Evolutionary conservation across 2,888 invertebrate species (phyloP).

Genomic region (Phragmatobia fuliginosa): DNA sequence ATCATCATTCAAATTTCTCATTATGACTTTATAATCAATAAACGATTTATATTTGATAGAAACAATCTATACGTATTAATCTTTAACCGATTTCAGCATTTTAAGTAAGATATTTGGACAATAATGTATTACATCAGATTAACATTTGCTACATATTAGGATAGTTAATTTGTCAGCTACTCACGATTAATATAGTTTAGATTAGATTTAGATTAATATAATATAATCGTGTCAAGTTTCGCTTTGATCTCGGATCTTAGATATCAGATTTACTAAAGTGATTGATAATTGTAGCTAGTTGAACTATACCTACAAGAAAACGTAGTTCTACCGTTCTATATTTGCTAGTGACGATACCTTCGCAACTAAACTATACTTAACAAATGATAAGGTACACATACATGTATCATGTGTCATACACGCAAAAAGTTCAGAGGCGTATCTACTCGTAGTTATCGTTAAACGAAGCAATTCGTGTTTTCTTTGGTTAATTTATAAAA

Average conservation of each 20-base stretch:
- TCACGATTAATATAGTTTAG: constrained; percentile 11
- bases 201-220: too few species aligned
- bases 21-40: not conserved
- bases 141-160: constrained; percentile 20
- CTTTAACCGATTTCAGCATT: constrained; percentile 15
- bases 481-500: not conserved
- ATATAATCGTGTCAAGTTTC: not conserved
- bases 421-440: not conserved
- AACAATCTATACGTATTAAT: not conserved
- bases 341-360: not conserved
- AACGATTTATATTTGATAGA: not conserved
- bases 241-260: too few species aligned
- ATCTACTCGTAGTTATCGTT: not conserved
- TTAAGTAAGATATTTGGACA: constrained; percentile 31
- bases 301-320: too few species aligned
- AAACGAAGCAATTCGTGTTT: not conserved
- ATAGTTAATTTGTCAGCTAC: constrained; percentile 37
- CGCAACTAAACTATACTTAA: not conserved
- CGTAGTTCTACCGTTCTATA: not conserved
- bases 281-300: too few species aligned
- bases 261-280: too few species aligned
- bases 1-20: not conserved
- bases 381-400: not conserved
- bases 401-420: not conserved
- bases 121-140: constrained; percentile 39